These are phyloP conservation scores for Mellivora capensis DNA, from an alignment of 2,113 vertebrate genomes.

Conservation along the genomic window DNA sequence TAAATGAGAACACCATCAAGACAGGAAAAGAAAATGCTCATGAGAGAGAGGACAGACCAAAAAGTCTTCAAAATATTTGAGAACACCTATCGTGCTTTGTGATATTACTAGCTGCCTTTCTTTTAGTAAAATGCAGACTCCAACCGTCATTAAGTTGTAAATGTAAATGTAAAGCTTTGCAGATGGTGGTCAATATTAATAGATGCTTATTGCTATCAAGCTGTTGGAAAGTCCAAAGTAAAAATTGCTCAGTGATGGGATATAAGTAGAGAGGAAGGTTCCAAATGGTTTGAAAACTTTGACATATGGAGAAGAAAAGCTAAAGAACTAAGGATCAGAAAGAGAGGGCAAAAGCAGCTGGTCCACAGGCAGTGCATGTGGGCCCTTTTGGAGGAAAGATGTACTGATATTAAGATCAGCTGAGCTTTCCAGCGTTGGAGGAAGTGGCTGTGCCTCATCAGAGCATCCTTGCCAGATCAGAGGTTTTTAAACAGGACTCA, in stretches of 20 bases:
- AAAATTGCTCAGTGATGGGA: neutral
- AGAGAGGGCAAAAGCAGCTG: neutral
- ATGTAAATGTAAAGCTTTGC: constrained; percentile 24
- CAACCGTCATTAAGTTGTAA: neutral
- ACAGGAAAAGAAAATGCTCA: neutral
- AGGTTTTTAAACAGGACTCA: neutral
- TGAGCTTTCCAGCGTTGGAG: neutral
- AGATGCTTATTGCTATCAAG: neutral
- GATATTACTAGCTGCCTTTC: neutral
- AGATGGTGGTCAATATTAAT: neutral
- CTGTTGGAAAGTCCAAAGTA: neutral
- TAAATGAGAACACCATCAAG: neutral
- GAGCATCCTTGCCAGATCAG: neutral
- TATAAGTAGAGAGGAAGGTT: neutral
- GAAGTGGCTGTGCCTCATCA: neutral
- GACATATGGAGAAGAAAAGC: neutral
- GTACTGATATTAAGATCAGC: neutral
- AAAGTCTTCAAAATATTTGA: neutral
- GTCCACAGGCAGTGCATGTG: neutral
- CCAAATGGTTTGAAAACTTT: neutral
- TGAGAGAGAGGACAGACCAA: neutral
- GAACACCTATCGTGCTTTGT: neutral
- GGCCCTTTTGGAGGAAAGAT: neutral
- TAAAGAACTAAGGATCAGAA: constrained; percentile 1
- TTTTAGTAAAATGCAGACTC: neutral